A percentile compares a stretch with the other conserved stretches of the same genome.
These are phyloP conservation scores for Tringa solitaria DNA, from an alignment of 2,113 vertebrate genomes.

Conservation along the genomic window DNA sequence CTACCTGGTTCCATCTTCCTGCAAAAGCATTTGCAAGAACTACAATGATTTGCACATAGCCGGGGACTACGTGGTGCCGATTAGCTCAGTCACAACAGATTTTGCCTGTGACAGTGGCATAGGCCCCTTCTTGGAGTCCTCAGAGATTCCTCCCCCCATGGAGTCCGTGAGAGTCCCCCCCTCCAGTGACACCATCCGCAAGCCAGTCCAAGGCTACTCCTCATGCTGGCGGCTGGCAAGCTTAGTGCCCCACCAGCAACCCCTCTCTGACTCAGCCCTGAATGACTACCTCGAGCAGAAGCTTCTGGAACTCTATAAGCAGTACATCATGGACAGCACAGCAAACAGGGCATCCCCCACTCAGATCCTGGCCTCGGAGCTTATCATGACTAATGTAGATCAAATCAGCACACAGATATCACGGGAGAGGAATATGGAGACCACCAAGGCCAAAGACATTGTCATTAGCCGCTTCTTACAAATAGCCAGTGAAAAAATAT, in stretches of 20 bases:
- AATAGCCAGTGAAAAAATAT: conserved; percentile 83
- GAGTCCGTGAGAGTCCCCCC: conserved; percentile 67
- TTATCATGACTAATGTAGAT: conserved; percentile 89
- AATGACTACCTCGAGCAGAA: conserved; percentile 95
- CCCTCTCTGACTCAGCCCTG: conserved; percentile 89
- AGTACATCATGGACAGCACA: conserved; percentile 90
- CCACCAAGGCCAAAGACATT: conserved; percentile 89
- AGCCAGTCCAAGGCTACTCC: conserved; percentile 71
- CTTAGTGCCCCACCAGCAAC: conserved; percentile 80
- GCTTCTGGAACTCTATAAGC: conserved; percentile 89
- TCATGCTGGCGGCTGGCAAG: conserved; percentile 83
- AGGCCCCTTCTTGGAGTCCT: conserved; percentile 89
- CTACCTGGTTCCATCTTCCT: conserved; percentile 90
- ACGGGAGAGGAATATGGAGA: conserved; percentile 88
- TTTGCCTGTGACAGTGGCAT: conserved; percentile 72
- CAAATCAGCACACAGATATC: conserved; percentile 92
- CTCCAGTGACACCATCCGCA: not conserved
- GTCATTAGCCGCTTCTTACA: conserved; percentile 87
- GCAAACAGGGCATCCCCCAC: conserved; percentile 74
- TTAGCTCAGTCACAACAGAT: conserved; percentile 75
- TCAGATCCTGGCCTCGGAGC: conserved; percentile 87
- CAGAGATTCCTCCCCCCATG: conserved; percentile 82
- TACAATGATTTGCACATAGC: conserved; percentile 94
- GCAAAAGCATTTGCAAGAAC: conserved; percentile 93
- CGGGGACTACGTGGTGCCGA: conserved; percentile 89